Percentiles rank a stretch among this genome's conserved stretches.
Conservation (phyloP, 2,888 invertebrate species). For the Orthonevra nobilis region DNA sequence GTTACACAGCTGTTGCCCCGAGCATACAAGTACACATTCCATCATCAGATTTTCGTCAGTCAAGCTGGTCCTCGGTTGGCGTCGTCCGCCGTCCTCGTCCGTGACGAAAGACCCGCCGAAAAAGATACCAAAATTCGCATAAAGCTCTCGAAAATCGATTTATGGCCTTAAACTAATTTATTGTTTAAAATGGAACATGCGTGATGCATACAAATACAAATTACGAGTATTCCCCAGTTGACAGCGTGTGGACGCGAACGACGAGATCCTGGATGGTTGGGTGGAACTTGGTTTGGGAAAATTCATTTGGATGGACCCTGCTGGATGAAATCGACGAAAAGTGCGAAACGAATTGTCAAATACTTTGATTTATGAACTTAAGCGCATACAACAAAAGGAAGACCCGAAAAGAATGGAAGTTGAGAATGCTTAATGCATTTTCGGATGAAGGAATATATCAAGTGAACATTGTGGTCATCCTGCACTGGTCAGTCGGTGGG, state of each 20-base stretch:
- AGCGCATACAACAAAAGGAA: constrained; percentile 10
- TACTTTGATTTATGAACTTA: constrained; percentile 62
- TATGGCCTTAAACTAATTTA: constrained; percentile 62
- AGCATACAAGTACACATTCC: too few species aligned
- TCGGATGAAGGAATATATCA: constrained; percentile 57
- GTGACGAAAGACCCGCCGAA: background rate
- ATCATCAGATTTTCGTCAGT: constrained; percentile 25
- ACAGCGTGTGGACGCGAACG: constrained; percentile 15
- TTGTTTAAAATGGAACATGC: constrained; percentile 55
- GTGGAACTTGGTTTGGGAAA: too few species aligned
- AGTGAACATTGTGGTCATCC: constrained; percentile 31
- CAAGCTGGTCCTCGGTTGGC: too few species aligned
- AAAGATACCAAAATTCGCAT: constrained; percentile 1
- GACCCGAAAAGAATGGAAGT: background rate
- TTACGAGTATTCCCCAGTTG: constrained; percentile 34
- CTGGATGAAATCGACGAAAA: constrained; percentile 10
- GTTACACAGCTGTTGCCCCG: too few species aligned
- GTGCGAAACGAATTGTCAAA: constrained; percentile 62
- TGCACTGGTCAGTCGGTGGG: constrained; percentile 25
- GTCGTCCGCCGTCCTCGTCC: too few species aligned
- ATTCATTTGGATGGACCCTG: constrained; percentile 32
- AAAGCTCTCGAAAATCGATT: constrained; percentile 47
- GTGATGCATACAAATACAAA: constrained; percentile 49
- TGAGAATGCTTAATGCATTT: constrained; percentile 37
- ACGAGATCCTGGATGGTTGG: too few species aligned